phyloP scores from a whole-genome alignment of 2,888 invertebrate genomes.

The Phrixothrix hirtus region DNA sequence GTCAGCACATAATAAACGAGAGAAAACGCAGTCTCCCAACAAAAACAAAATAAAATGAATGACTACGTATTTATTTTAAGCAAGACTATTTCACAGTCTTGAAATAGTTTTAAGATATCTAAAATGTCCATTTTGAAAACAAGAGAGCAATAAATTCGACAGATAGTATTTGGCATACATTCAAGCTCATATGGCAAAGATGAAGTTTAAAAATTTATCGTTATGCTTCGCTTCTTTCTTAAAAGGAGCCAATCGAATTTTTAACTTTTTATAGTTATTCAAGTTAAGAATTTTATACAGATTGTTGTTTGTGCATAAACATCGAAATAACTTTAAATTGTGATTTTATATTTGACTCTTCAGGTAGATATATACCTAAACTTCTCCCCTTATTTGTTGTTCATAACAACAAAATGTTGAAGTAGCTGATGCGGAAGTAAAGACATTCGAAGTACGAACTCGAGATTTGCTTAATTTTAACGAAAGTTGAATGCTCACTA shows the following conservation, averaged over 20 bases:
- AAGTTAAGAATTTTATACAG: background rate
- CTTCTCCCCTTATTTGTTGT: conserved; percentile 9
- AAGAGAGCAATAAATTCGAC: conserved; percentile 43
- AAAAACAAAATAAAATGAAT: conserved; percentile 5
- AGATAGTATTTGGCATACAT: conserved; percentile 45
- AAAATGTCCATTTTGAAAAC: conserved; percentile 38
- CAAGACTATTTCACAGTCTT: conserved; percentile 19
- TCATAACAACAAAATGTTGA: conserved; percentile 16
- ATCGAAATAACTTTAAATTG: background rate
- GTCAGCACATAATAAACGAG: conserved; percentile 19
- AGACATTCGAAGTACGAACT: conserved; percentile 9
- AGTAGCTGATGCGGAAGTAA: conserved; percentile 8
- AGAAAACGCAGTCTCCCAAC: too few relatives aligned
- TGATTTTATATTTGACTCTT: conserved; percentile 12
- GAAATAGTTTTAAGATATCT: conserved; percentile 30
- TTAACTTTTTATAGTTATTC: too few relatives aligned
- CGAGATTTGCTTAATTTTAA: conserved; percentile 7
- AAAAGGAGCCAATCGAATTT: too few relatives aligned
- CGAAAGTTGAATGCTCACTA: background rate
- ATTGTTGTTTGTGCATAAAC: too few relatives aligned
- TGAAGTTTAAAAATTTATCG: conserved; percentile 41
- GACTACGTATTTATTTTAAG: conserved; percentile 26
- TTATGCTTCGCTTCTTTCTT: conserved; percentile 23
- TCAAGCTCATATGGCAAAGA: conserved; percentile 45
- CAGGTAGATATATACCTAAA: conserved; percentile 6